Evolutionary conservation across 2,888 invertebrate species (phyloP), one percentile per base, ranked within the genome.

Genomic region (Trichopoda pennipes): DNA sequence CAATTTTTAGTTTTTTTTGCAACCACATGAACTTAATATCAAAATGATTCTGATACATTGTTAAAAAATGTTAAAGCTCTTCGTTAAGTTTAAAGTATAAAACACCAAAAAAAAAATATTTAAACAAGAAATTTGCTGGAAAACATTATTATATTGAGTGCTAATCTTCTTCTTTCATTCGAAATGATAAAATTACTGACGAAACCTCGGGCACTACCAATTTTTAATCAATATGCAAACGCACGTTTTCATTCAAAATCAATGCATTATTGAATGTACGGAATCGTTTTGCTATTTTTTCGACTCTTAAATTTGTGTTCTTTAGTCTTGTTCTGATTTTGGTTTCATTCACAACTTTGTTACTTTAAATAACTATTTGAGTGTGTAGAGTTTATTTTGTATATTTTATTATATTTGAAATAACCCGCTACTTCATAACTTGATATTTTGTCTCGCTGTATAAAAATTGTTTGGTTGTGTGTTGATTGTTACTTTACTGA

Each of bases 191-290:
- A 9, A 55, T 32, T 12, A 51, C 51, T 63, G 51, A 64, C 12
- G 61, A 16, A 56, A 58, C n/a, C 47, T n/a, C 19, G 64, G 66
- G 66, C 55, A 76, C 68, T 61, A 23, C 42, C 76, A 81, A 76
- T 76, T 81, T 76, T 44, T 76, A 81, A 81, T 81, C 80, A 81
- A 81, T 81, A 76, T 81, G 80, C 80, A 81, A 72, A 76, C 61
- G 76, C 80, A 81, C 80, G 80, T 49, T 72, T 61, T 66, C 23
- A 38, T 53, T 61, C 76, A 80, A 61, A 70, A 3, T 38, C 38
- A 73, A 53, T 68, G 73, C 79, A 79, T 72, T 55, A 66, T 72
- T 72, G 80, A 75, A 76, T 81, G 32, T 44, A 19, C 51, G 70
- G 55, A 60, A 47, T 16, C 49, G 60, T 53, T 64, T 35, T n/a